Evolutionary conservation across 2,888 invertebrate species (phyloP), one percentile per base, ranked within the genome.

Genomic region (Alloscopus bannaensis): DNA sequence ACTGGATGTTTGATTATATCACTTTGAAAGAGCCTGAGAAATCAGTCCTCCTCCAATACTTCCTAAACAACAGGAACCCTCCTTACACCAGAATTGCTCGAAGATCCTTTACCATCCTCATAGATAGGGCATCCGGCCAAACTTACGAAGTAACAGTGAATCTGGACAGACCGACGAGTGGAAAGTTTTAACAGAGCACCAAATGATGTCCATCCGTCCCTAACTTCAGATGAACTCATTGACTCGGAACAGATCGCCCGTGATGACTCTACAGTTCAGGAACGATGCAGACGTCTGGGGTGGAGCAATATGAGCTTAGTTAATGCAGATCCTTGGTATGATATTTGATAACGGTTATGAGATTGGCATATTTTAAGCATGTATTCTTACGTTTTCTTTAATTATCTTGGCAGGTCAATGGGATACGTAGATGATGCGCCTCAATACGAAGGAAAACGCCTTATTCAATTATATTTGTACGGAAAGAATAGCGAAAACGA

Each of bases 381-480:
- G 36, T 13, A 36, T 36, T 36, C 6, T 36, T n/a, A 55, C 6
- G 20, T 22, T 55, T 13, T 6, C 50, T 50, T 24, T 28, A 20
- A 6, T 26, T 24, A 1, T 45, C 4, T n/a, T n/a, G n/a, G 16
- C 1, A 64, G 73, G 66, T 47, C 66, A 13, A 72, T 81, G 22
- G 77, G 81, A n/a, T 77, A 81, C 28, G 36, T 77, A 36, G 81
- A 66, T 0, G 81, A 81, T 40, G 26, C 40, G 64, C 72, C 71
- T 8, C 52, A 81, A 20, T 81, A 77, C 36, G 11, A 29, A 22
- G 81, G 77, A 18, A 70, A 68, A 29, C n/a, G 81, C n/a, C 42
- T 81, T 2, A 36, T 31, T 26, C 81, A 77, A 22, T 11, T 76
- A 16, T 81, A 68, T 29, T 16, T 81, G 24, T 76, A 77, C 64